Evolutionary conservation across 2,113 vertebrate genomes (phyloP), one percentile per base, ranked within the genome.

Genomic region (Piprites chloris): DNA sequence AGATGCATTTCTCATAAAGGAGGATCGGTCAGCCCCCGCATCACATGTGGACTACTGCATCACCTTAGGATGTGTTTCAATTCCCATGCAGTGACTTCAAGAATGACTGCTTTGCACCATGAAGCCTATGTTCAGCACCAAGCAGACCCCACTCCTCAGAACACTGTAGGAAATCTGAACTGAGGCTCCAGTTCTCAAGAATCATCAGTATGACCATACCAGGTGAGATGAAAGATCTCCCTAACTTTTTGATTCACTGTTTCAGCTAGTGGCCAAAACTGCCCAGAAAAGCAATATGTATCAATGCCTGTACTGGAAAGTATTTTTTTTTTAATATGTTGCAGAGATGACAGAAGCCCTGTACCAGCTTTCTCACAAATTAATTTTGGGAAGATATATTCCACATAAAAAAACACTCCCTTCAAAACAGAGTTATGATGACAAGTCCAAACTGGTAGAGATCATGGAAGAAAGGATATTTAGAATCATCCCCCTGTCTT

Each of bases 1-100:
- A 95, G 87, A 89, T 69, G 72, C 18, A 21, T 82, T 86, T 69
- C 33, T 81, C 63, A 87, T 47, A 39, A 76, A 77, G 58, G 20
- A 95, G 47, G 58, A 75, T 28, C 81, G 81, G 74, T n/a, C 69
- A 50, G 12, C 53, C 33, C 2, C 1, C 0, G 0, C 85, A 69
- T 32, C 56, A 7, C 0, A 6, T 1, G 1, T 16, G 56, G 35
- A 39, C 74, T 12, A 41, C 21, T 14, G 47, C n/a, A 35, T 18
- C 32, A 5, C 37, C 49, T 32, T 4, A 33, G 76, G n/a, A 50
- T 47, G 44, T 1, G 4, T 50, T 63, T 59, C 1, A 3, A 14
- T 47, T 55, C 33, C 47, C 21, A 6, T 9, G 41, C 6, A 53
- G 50, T 1, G 1, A 39, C 28, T 65, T 47, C n/a, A 33, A 6